These are phyloP conservation scores for Coelopa frigida DNA, from an alignment of 1,140 invertebrate genomes.

Conservation along the genomic window DNA sequence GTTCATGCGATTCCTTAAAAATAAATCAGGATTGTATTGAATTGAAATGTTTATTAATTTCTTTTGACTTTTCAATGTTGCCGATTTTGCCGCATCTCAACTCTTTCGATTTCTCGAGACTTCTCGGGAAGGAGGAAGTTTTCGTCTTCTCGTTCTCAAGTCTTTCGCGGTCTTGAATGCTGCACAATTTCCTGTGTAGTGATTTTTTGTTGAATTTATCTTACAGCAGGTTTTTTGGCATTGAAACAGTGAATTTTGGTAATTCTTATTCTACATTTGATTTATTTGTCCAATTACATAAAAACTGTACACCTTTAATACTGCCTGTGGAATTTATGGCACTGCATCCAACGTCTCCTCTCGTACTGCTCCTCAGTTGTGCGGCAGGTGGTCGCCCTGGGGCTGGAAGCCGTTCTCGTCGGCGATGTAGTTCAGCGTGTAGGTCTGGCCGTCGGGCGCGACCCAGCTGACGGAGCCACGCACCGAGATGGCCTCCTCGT, in stretches of 20 bases:
- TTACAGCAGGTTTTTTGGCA: not conserved
- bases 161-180: no score
- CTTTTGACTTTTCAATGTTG: no score
- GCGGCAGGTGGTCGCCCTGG: constrained; percentile 51
- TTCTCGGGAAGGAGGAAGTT: no score
- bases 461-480: constrained; percentile 60
- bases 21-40: no score
- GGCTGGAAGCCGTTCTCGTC: constrained; percentile 71
- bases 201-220: not conserved
- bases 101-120: no score
- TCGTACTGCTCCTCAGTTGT: constrained; percentile 6
- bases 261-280: constrained; percentile 1
- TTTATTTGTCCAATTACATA: not conserved
- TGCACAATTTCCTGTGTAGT: no score
- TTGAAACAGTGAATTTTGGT: not conserved
- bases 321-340: not conserved
- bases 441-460: constrained; percentile 56
- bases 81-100: no score
- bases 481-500: constrained; percentile 52
- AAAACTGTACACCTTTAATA: not conserved
- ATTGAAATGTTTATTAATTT: no score
- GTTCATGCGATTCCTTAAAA: no score
- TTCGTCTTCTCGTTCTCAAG: no score
- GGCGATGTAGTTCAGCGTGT: constrained; percentile 57
- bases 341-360: not conserved